These are phyloP conservation scores for Caloenas nicobarica DNA, from an alignment of 2,113 vertebrate genomes.

Conservation along the genomic window DNA sequence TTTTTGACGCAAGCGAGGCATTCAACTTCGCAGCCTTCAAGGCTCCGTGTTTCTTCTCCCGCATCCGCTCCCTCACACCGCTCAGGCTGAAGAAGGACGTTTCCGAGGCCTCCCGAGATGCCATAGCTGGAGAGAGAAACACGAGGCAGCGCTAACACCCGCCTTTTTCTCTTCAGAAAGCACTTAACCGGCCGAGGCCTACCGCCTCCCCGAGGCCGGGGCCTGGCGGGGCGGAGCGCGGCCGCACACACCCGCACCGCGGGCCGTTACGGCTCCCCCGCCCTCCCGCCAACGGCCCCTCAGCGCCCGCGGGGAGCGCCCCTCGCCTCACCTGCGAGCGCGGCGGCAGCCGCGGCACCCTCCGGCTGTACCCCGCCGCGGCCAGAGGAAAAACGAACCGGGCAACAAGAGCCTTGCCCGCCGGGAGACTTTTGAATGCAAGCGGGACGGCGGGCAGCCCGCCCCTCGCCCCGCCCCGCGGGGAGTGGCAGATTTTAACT, in stretches of 20 bases:
- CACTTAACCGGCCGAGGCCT: accelerated
- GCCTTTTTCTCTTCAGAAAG: neutral
- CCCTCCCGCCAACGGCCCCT: neutral
- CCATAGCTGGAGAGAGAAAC: neutral
- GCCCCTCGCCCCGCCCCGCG: neutral
- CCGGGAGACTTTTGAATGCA: neutral
- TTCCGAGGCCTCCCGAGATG: neutral
- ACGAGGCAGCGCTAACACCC: neutral
- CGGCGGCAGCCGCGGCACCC: neutral
- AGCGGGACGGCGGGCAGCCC: neutral
- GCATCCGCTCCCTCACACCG: conserved; percentile 45
- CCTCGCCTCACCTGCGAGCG: neutral
- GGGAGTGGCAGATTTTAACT: accelerated
- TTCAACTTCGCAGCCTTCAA: conserved; percentile 68
- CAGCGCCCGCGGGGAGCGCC: neutral
- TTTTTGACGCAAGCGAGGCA: conserved; percentile 76
- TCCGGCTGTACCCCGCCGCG: accelerated
- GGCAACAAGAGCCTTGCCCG: accelerated
- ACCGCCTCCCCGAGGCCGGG: accelerated
- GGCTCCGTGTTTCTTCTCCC: conserved; percentile 56
- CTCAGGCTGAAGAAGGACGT: neutral
- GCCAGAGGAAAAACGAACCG: accelerated
- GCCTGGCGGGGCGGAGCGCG: too few species aligned
- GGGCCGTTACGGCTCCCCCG: neutral
- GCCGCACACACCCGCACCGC: neutral